Evolutionary conservation across 1,140 invertebrate species (phyloP).

Genomic region (Bombus affinis): DNA sequence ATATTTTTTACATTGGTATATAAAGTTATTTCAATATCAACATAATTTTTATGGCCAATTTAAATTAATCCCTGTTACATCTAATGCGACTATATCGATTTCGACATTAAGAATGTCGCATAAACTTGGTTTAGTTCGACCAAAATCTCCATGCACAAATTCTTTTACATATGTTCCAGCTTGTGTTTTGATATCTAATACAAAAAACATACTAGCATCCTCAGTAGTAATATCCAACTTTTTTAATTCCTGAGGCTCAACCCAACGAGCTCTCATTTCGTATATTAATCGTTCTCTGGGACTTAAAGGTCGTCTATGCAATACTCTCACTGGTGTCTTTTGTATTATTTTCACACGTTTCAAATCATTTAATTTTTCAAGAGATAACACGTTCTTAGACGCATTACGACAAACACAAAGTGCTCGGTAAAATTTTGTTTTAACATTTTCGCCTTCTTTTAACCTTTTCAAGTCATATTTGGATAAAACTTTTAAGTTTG

Average conservation of each 20-base stretch:
- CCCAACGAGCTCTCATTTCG: slow-evolving; percentile 82
- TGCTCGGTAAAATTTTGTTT: slow-evolving; percentile 92
- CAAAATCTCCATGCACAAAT: slow-evolving; percentile 97
- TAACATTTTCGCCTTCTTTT: slow-evolving; percentile 93
- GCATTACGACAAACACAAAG: slow-evolving; percentile 85
- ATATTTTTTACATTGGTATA: background rate
- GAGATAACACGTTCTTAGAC: slow-evolving; percentile 76
- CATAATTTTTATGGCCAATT: slow-evolving; percentile 84
- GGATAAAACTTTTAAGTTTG: slow-evolving; percentile 86
- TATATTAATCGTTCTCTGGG: slow-evolving; percentile 86
- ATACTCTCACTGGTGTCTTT: slow-evolving; percentile 92
- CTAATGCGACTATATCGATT: slow-evolving; percentile 89
- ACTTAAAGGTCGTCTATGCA: slow-evolving; percentile 90
- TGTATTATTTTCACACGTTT: slow-evolving; percentile 86
- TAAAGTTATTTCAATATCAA: background rate
- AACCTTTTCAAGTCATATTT: slow-evolving; percentile 88
- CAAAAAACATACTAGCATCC: slow-evolving; percentile 82
- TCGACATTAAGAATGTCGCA: slow-evolving; percentile 87
- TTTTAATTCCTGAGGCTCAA: slow-evolving; percentile 63
- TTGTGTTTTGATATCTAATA: slow-evolving; percentile 90
- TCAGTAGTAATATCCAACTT: slow-evolving; percentile 48
- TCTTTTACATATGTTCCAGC: slow-evolving; percentile 99
- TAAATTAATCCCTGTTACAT: slow-evolving; percentile 87
- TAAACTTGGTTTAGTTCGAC: slow-evolving; percentile 91
- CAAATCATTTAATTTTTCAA: slow-evolving; percentile 83